Evolutionary conservation across 1,140 invertebrate species (phyloP), one percentile per base, ranked within the genome.

Genomic region (Leptopilina clavipes): DNA sequence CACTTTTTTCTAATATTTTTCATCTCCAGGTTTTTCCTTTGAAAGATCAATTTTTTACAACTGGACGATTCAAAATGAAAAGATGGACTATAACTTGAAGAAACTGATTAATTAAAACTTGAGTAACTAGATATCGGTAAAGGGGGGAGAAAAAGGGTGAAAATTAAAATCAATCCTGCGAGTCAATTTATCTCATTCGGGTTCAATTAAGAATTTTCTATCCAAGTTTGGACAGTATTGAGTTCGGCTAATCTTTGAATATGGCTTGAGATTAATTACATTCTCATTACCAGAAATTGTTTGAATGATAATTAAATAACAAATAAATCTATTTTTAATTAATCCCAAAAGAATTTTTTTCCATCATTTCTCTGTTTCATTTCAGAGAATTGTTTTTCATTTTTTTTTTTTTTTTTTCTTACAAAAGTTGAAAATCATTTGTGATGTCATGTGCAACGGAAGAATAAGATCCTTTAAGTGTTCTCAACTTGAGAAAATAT

Each of bases 11-110:
- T 17, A 52, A 52, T 52, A 52, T 17, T 52, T 76, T 79, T 79
- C 76, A 80, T 72, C 44, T 71, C 73, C 11, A 75, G 17, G 74
- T 76, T 71, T 75, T 79, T 80, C 81, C 70, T 81, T 79, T 75
- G 75, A 74, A 70, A 76, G 79, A 81, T 83, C 79, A 81, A 83
- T 77, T 48, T 76, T 56, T 80, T 72, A 78, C 76, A 80, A 81
- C 48, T 52, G n/a, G 48, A 7, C 48, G n/a, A 40, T 52, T 52
- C 48, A 17, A 52, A 52, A 12, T 52, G 48, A 52, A 52, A 52
- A 17, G 48, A 40, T 9, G 8, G 9, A 9, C 37, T 40, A 31
- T 17, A 17, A 17, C n/a, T 17, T 52, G 2, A 52, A 52, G 48
- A 52, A 52, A 52, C 48, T 52, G 48, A 52, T 52, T 52, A 52